Base-by-base conservation (phyloP, 2,797 vertebrate species). In the Botia almorhae region DNA sequence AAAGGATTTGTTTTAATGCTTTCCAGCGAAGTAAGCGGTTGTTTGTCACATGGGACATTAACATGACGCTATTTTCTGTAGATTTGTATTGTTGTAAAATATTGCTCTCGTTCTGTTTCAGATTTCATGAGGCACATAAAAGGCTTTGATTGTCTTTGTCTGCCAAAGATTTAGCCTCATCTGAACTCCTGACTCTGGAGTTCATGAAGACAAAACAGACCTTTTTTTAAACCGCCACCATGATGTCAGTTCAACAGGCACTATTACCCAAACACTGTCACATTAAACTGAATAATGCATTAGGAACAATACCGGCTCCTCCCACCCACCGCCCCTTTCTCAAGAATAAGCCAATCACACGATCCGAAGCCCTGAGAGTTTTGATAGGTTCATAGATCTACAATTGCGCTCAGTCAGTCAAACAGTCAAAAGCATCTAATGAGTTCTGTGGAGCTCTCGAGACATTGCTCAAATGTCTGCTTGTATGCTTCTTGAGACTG, bases 101-200 rank as follows among this genome's bases (percentile, higher is more conserved):
- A 51, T 58, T 65, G 19, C n/a, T 1, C 55, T 39, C 48, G 50
- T 61, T 6, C 46, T 53, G 19, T 19, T 68, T 58, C 21, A 67
- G 50, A 73, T 76, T 82, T 76, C n/a, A 67, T 17, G 50, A 17
- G 2, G 17, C 68, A 65, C 61, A 67, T 72, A 36, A 78, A 75
- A 65, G 36, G 7, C 48, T 65, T 58, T 4, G 0, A 53, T 68
- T 74, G 55, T 51, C 65, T 43, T 69, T 63, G 23, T 56, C 23
- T 69, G 72, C 60, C 50, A 29, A 76, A 75, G 0, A 17, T 19
- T 61, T 43, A 16, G 67, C 72, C 73, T 80, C 51, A 69, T 69
- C 58, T 75, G 80, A 84, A 76, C 73, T 80, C 71, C 43, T 78
- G 75, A 75, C 73, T 80, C 74, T 60, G 39, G 69, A 69, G 67